Evolutionary conservation across 2,888 invertebrate species (phyloP).

Genomic region (Noctua fimbriata): DNA sequence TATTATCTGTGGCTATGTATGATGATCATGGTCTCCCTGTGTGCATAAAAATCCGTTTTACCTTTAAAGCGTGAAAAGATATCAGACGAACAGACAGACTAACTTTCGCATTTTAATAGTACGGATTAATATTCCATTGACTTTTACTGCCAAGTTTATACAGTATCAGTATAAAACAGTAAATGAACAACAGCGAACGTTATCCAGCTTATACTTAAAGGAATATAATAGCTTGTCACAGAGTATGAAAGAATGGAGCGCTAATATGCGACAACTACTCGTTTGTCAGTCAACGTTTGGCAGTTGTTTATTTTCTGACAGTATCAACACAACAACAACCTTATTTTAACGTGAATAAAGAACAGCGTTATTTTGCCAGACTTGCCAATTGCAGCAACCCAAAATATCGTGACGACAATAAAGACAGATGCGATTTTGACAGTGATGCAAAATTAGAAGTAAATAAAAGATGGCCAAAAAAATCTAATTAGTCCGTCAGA

Average conservation of each 20-base stretch:
- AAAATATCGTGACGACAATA: not conserved
- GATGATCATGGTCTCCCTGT: not conserved
- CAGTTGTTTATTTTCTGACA: not conserved
- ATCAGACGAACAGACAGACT: not conserved
- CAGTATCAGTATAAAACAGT: conserved; percentile 38
- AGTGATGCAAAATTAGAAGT: not conserved
- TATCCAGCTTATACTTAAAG: conserved; percentile 42
- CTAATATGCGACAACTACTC: not conserved
- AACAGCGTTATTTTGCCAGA: not conserved
- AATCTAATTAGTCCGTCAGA: too few species aligned
- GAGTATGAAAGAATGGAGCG: conserved; percentile 36
- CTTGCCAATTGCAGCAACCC: not conserved
- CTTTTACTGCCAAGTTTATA: conserved; percentile 28
- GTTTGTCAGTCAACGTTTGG: not conserved
- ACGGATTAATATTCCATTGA: conserved; percentile 10
- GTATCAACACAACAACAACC: not conserved
- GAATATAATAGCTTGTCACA: conserved; percentile 25
- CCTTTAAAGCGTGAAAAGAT: not conserved
- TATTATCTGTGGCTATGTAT: too few species aligned
- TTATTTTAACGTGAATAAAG: not conserved
- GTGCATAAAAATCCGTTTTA: not conserved
- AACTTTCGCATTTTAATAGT: not conserved
- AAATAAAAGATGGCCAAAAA: not conserved
- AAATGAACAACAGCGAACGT: conserved; percentile 39
- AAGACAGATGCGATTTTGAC: not conserved